phyloP scores from a whole-genome alignment of 2,113 vertebrate genomes.

The Brachyistius frenatus region DNA sequence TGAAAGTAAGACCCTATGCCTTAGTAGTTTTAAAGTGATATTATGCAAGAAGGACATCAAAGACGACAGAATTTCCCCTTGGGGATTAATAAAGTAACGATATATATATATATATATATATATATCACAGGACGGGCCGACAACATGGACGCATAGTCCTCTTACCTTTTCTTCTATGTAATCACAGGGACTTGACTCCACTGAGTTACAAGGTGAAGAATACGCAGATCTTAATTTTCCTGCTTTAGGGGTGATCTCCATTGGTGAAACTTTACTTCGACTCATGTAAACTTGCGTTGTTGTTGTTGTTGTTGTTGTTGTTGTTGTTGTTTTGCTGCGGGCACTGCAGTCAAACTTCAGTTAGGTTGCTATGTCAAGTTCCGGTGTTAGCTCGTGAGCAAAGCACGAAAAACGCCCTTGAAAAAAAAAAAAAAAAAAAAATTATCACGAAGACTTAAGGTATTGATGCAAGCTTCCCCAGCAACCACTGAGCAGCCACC shows the following conservation, averaged over 20 bases:
- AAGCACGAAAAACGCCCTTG: background rate
- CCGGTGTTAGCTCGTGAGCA: background rate
- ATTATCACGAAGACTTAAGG: background rate
- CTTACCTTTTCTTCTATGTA: constrained; percentile 63
- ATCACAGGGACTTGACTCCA: constrained; percentile 58
- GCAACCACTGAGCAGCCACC: background rate
- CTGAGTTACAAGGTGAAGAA: constrained; percentile 66
- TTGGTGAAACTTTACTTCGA: constrained; percentile 29
- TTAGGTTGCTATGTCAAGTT: background rate
- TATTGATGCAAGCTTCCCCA: rapidly evolving
- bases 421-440: background rate
- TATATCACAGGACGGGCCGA: too few relatives aligned
- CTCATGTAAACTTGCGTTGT: background rate
- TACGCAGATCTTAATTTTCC: constrained; percentile 50
- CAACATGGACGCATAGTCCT: background rate
- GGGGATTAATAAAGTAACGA: too few relatives aligned
- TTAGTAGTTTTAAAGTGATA: too few relatives aligned
- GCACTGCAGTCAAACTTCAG: background rate
- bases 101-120: too few relatives aligned
- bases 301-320: background rate
- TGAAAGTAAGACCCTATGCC: too few relatives aligned
- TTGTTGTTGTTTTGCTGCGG: background rate
- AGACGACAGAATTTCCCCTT: too few relatives aligned
- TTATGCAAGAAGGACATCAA: too few relatives aligned
- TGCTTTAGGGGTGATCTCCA: constrained; percentile 79